A percentile compares a stretch with the other conserved stretches of the same genome.
These are phyloP conservation scores for Alfaro cultratus DNA, from an alignment of 2,797 vertebrate genomes.

Conservation along the genomic window DNA sequence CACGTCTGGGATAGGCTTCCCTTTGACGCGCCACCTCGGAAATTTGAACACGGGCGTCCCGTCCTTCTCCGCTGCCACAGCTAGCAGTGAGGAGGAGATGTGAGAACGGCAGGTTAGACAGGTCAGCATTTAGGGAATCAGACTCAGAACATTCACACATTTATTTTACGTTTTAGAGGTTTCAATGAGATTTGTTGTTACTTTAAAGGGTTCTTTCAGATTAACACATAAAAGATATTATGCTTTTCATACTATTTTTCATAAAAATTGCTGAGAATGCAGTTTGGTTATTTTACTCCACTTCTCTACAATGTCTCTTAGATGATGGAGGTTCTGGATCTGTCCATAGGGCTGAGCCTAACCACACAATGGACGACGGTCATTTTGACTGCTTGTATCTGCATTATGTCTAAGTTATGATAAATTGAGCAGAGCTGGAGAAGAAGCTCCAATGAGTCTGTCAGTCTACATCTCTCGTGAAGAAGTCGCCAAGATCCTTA, in stretches of 20 bases:
- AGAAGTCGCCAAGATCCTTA: neutral
- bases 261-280: neutral
- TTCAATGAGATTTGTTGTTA: neutral
- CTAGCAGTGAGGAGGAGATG: constrained; percentile 57
- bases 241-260: too few relatives aligned
- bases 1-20: constrained; percentile 83
- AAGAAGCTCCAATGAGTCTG: neutral
- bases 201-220: neutral
- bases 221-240: neutral
- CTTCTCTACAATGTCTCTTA: neutral
- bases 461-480: neutral
- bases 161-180: neutral
- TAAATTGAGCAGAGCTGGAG: neutral
- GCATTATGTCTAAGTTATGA: neutral
- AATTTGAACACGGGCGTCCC: constrained; percentile 88
- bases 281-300: neutral
- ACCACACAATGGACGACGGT: neutral
- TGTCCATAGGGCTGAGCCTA: neutral
- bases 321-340: neutral
- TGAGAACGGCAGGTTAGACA: neutral
- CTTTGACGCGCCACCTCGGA: constrained; percentile 85
- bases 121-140: neutral
- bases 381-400: neutral
- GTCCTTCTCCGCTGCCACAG: constrained; percentile 85
- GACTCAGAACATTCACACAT: neutral